A percentile compares a stretch with the other conserved stretches of the same genome.
These are phyloP conservation scores for Timema podura DNA, from an alignment of 2,888 invertebrate species.

Conservation along the genomic window DNA sequence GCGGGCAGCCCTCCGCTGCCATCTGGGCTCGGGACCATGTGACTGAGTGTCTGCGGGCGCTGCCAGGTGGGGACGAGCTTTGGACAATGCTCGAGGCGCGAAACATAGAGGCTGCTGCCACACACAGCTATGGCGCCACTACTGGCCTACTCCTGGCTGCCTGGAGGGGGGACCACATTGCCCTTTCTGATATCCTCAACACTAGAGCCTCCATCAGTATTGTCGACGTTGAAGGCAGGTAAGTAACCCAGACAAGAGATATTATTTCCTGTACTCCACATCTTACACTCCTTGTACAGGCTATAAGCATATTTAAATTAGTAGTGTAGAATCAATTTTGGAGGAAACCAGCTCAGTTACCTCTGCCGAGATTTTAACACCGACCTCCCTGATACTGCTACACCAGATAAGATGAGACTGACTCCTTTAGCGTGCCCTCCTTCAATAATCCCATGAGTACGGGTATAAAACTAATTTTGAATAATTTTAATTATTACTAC, in stretches of 20 bases:
- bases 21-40: conserved; percentile 29
- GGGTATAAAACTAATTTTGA: too few relatives aligned
- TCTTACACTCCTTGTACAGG: too few relatives aligned
- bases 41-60: conserved; percentile 21
- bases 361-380: too few relatives aligned
- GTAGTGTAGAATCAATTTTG: too few relatives aligned
- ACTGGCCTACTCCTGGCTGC: conserved; percentile 58
- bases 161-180: conserved; percentile 56
- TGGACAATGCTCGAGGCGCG: conserved; percentile 22
- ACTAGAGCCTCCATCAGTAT: conserved; percentile 59
- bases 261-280: too few relatives aligned
- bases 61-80: conserved; percentile 30
- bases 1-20: conserved; percentile 10
- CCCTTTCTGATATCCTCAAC: conserved; percentile 52
- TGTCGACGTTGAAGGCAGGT: conserved; percentile 65
- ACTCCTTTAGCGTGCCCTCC: too few relatives aligned
- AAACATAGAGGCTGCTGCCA: conserved; percentile 19
- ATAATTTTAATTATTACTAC: too few relatives aligned
- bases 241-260: conserved; percentile 34
- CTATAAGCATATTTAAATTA: too few relatives aligned
- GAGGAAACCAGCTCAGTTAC: too few relatives aligned
- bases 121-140: conserved; percentile 44
- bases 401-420: too few relatives aligned
- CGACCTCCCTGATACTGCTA: too few relatives aligned
- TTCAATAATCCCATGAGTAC: too few relatives aligned